Conservation (phyloP, 2,797 vertebrate species). For the Anisognathus igniventris region DNA sequence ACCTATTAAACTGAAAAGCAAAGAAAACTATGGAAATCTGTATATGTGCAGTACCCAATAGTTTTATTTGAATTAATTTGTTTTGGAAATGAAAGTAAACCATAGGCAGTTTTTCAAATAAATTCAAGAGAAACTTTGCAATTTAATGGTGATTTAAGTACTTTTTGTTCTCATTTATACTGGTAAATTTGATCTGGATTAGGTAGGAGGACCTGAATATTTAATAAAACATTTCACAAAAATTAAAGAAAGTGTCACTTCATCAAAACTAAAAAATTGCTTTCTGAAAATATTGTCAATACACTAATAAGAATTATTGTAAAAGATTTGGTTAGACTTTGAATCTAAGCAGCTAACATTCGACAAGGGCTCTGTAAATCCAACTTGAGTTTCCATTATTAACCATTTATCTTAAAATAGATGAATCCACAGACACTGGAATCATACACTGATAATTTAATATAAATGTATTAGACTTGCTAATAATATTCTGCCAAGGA, state of each 20-base stretch:
- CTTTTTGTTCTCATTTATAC: not conserved
- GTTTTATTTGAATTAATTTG: not conserved
- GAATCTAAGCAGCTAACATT: not conserved
- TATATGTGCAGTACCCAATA: not conserved
- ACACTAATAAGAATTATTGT: not conserved
- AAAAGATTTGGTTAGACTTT: not conserved
- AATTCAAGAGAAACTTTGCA: not conserved
- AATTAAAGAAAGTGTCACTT: not conserved
- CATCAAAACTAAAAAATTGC: not conserved
- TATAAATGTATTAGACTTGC: not conserved
- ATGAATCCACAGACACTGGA: conserved; percentile 13
- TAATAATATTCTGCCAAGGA: not conserved
- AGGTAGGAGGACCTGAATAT: not conserved
- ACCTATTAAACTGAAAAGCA: not conserved
- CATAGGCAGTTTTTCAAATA: not conserved
- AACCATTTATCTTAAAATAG: conserved; percentile 23
- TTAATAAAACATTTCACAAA: not conserved
- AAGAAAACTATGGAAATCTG: not conserved
- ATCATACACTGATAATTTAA: conserved; percentile 7
- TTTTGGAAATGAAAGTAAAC: not conserved
- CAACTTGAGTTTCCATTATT: not conserved
- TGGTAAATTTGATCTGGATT: not conserved
- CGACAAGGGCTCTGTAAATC: not conserved
- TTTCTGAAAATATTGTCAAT: not conserved
- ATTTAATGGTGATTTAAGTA: not conserved